Base-by-base conservation (phyloP, 2,113 vertebrate species). In the Hyperopisus bebe region DNA sequence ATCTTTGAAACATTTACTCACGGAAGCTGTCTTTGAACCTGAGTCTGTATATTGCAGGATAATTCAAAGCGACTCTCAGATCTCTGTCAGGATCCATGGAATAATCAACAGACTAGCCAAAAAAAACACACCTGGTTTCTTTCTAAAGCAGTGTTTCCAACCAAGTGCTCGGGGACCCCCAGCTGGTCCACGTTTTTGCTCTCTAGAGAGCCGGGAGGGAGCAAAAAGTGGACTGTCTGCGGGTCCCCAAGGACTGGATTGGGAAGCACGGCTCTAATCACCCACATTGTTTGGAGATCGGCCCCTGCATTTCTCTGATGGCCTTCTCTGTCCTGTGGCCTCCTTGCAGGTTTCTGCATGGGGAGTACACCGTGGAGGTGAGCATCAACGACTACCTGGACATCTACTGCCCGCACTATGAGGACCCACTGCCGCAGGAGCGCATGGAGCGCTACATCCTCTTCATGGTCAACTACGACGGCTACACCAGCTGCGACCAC, bases 321-420 rank as follows among this genome's bases (percentile, higher is more conserved):
- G 58, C 85, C 53, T 77, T 19, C 39, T 87, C 7, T 87, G 2
- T 90, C n/a, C 46, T 89, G 46, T 87, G 74, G 19, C 88, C 74
- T 47, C 66, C 89, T 24, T 0, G 0, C 93, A 99, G 98, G 95
- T 99, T 99, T 90, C 95, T 96, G 8, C 93, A 94, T 0, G 97
- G 97, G 0, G 98, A 98, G 90, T 98, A 98, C 94, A 97, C 97
- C 0, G 97, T 98, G 94, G 98, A 98, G 92, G 98, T 99, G 91
- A 96, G 97, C 92, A 99, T 99, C 95, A 99, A 99, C 9, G 98
- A 99, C 95, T 99, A 99, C 94, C 96, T 99, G 95, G 98, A 99
- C 94, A 97, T 99, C 94, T 99, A 98, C 95, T 99, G 98, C 94
- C 98, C 98, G 0, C 97, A 98, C 95, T 99, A 99, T 10, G 97